Evolutionary conservation across 2,888 invertebrate genomes (phyloP), one percentile per base, ranked within the genome.

Genomic region (Notodonta dromedarius): DNA sequence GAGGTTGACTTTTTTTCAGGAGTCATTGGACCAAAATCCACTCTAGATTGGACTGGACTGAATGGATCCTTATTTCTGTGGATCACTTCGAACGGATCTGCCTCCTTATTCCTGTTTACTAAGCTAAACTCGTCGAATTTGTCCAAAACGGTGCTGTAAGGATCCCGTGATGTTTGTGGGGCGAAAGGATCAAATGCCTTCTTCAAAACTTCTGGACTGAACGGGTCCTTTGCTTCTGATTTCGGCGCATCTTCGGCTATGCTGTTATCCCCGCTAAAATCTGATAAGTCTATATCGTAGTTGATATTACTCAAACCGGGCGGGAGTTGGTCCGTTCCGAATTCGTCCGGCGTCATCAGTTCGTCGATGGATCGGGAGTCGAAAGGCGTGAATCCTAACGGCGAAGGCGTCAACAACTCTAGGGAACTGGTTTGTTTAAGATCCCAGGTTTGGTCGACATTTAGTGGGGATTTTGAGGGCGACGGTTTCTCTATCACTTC

Each of bases 261-360:
- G 70, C 96, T 96, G 77, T 96, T 96, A 9, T 96, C 96, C 0
- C 94, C 96, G 74, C 96, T 96, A 51, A 96, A 89, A 84, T 96
- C 97, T 4, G 96, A 96, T 62, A 96, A 89, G 83, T 96, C 96
- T 61, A 96, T 96, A 72, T 97, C 96, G 70, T 97, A 97, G 82
- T 96, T 96, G 13, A 97, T 95, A 76, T 96, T 95, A 35, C 95
- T 95, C 39, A 96, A 83, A 0, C 95, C 95, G 13, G 95, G 94
- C 0, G 94, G 91, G 46, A 95, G 86, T 62, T 94, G 94, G 8
- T 94, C 94, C 0, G 86, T 73, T 0, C 84, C 90, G 57, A 89
- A 94, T 44, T 96, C 95, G 58, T 96, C 96, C 0, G 95, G 95
- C 0, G 95, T 95, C 74, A 94, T 89, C 60, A 94, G 71, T 61